These are phyloP conservation scores for Alviniconcha marisindica DNA, from an alignment of 1,140 invertebrate species.

Conservation along the genomic window DNA sequence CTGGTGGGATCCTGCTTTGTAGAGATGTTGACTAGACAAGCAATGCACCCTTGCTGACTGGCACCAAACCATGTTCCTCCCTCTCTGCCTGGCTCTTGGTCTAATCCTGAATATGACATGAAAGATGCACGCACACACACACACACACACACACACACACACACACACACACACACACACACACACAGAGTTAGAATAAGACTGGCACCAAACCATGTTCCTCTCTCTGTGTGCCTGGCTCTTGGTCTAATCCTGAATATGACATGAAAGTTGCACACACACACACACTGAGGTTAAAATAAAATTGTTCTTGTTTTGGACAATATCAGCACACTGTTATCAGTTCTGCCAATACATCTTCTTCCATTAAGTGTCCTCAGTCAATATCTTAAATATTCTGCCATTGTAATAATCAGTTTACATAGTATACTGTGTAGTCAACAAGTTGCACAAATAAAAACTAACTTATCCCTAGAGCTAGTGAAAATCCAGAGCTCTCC, in stretches of 20 bases:
- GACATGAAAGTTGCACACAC: too few relatives aligned
- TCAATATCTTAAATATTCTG: too few relatives aligned
- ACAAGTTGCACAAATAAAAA: too few relatives aligned
- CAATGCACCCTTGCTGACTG: conserved; percentile 80
- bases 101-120: conserved; percentile 69
- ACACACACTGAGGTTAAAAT: background rate
- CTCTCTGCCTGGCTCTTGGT: conserved; percentile 84
- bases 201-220: background rate
- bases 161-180: conserved; percentile 3
- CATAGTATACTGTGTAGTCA: too few relatives aligned
- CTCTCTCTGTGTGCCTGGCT: background rate
- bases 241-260: too few relatives aligned
- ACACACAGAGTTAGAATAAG: background rate
- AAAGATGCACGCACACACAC: background rate
- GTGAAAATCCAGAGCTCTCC: too few relatives aligned
- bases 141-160: background rate
- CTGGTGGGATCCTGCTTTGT: conserved; percentile 22
- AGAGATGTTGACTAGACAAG: conserved; percentile 83
- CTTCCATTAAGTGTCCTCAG: too few relatives aligned
- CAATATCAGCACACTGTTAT: too few relatives aligned
- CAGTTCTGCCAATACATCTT: too few relatives aligned
- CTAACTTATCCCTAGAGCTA: too few relatives aligned
- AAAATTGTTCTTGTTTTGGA: too few relatives aligned
- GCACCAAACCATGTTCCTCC: conserved; percentile 88
- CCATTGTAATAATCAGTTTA: too few relatives aligned